These are phyloP conservation scores for Pluvianellus socialis DNA, from an alignment of 2,113 vertebrate species.

Conservation along the genomic window DNA sequence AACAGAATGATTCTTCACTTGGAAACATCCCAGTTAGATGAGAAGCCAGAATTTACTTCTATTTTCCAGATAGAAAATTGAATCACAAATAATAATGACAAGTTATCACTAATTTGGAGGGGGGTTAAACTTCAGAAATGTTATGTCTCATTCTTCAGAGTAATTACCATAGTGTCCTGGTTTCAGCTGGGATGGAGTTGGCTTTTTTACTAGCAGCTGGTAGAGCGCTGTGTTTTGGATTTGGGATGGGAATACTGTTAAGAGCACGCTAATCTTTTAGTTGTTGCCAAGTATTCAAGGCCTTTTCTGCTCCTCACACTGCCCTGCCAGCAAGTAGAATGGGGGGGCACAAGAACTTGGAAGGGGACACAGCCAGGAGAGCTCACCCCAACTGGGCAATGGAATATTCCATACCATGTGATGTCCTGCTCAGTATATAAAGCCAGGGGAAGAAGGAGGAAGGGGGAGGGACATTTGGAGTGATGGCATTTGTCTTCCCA, in stretches of 20 bases:
- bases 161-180: background rate
- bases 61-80: background rate
- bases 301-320: background rate
- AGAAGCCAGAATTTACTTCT: background rate
- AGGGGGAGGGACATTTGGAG: background rate
- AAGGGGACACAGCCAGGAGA: background rate
- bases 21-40: background rate
- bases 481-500: background rate
- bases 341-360: background rate
- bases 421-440: background rate
- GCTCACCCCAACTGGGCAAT: background rate
- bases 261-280: background rate
- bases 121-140: background rate
- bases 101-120: background rate
- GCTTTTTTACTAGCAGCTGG: background rate
- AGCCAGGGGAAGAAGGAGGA: background rate
- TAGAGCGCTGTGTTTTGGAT: background rate
- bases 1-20: background rate
- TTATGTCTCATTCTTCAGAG: background rate
- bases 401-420: background rate
- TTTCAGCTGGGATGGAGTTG: background rate
- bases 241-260: background rate
- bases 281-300: background rate
- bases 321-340: background rate
- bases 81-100: background rate